These are phyloP conservation scores for Lithosia quadra DNA, from an alignment of 2,888 invertebrate genomes.

Conservation along the genomic window DNA sequence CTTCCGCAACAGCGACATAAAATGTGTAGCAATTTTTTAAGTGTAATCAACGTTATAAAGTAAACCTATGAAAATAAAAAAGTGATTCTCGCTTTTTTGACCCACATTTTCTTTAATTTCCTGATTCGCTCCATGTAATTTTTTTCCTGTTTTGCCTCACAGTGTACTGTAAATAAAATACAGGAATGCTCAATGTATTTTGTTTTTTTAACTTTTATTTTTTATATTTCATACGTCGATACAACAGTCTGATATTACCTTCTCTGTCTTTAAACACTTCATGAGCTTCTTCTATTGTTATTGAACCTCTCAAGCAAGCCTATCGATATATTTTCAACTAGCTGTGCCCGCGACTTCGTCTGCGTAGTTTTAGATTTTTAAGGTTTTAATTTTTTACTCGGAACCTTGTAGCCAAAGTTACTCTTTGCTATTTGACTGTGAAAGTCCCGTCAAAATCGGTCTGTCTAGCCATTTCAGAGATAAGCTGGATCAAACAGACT, in stretches of 20 bases:
- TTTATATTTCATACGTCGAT: neutral
- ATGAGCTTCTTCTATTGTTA: neutral
- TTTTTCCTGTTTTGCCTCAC: neutral
- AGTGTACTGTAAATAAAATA: neutral
- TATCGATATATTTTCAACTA: too few relatives aligned
- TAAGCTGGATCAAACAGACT: too few relatives aligned
- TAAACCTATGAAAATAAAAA: constrained; percentile 4
- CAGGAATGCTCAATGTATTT: neutral
- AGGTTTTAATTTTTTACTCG: too few relatives aligned
- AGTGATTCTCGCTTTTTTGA: neutral
- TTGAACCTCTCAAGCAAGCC: neutral
- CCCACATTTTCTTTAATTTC: constrained; percentile 2
- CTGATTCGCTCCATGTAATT: neutral
- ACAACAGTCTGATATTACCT: neutral
- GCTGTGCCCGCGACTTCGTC: too few relatives aligned
- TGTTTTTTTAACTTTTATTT: neutral
- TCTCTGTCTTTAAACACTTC: too few relatives aligned
- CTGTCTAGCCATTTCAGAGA: too few relatives aligned
- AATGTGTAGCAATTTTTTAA: constrained; percentile 4
- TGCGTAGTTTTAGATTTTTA: too few relatives aligned
- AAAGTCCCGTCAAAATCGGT: too few relatives aligned
- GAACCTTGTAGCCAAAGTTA: too few relatives aligned
- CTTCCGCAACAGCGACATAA: constrained; percentile 2
- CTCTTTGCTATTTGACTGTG: too few relatives aligned
- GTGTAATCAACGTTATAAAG: constrained; percentile 2